These are phyloP conservation scores for Datnioides undecimradiatus DNA, from an alignment of 2,113 vertebrate species.

Conservation along the genomic window DNA sequence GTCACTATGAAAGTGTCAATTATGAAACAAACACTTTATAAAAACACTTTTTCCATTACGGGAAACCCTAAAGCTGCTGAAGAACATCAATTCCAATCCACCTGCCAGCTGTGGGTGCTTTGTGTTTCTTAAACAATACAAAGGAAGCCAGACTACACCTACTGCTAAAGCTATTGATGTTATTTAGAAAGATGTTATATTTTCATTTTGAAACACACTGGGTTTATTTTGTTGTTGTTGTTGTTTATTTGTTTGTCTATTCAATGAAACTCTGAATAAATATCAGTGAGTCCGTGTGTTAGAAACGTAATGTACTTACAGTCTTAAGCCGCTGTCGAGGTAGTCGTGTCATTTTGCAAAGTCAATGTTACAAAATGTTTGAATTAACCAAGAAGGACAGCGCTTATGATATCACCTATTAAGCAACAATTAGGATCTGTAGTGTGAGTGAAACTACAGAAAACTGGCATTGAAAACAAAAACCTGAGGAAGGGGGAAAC, in stretches of 20 bases:
- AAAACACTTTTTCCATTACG: slow-evolving; percentile 15
- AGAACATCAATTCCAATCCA: background rate
- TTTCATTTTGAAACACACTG: too few relatives aligned
- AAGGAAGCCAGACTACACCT: background rate
- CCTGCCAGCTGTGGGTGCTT: slow-evolving; percentile 8
- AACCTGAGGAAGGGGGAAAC: background rate
- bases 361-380: too few relatives aligned
- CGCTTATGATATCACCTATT: background rate
- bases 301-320: background rate
- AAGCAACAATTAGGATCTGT: background rate
- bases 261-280: slow-evolving; percentile 9
- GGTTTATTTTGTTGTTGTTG: too few relatives aligned
- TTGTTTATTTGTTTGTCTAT: slow-evolving; percentile 17
- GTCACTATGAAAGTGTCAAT: slow-evolving; percentile 40
- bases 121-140: background rate
- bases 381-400: background rate
- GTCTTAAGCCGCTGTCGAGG: background rate
- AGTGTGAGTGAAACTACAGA: background rate
- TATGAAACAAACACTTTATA: slow-evolving; percentile 44
- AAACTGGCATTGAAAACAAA: slow-evolving; percentile 4
- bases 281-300: background rate
- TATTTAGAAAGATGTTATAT: background rate
- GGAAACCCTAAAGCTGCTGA: slow-evolving; percentile 6
- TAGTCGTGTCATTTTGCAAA: slow-evolving; percentile 5
- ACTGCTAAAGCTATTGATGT: slow-evolving; percentile 18